Percentiles rank a stretch among this genome's conserved stretches.
Evolutionary conservation across 2,888 invertebrate species (phyloP).

Genomic region (Auanema sp.): DNA sequence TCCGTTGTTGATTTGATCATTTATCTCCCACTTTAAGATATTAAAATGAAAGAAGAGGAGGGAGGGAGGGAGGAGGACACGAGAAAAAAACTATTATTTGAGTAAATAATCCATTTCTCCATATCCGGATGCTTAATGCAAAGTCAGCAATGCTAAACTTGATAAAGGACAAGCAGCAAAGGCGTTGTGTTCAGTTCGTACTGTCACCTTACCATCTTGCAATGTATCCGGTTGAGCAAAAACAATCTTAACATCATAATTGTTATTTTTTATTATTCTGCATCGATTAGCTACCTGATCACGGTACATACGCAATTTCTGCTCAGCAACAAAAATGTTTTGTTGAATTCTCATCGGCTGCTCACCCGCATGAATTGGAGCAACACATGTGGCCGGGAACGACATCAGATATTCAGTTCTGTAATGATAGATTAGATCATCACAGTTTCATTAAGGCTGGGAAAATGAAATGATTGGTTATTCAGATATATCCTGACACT

Average conservation of each 20-base stretch:
- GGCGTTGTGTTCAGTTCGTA: constrained; percentile 58
- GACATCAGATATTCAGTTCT: constrained; percentile 41
- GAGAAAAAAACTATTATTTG: no score
- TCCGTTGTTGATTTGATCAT: no score
- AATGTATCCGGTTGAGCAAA: constrained; percentile 62
- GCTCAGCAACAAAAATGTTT: constrained; percentile 55
- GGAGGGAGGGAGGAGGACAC: no score
- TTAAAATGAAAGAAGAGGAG: no score
- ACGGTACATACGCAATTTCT: constrained; percentile 58
- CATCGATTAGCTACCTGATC: constrained; percentile 50
- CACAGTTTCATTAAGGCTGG: no score
- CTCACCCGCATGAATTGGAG: constrained; percentile 51
- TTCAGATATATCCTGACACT: no score
- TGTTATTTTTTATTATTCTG: no score
- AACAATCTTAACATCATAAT: constrained; percentile 48
- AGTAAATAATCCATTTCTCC: no score
- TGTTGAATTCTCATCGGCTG: constrained; percentile 60
- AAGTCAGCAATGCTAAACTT: constrained; percentile 42
- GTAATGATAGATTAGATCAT: constrained; percentile 11
- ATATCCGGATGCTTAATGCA: no score
- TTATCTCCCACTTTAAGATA: no score
- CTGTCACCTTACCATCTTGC: constrained; percentile 50
- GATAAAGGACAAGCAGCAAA: constrained; percentile 52
- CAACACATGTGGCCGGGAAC: constrained; percentile 54
- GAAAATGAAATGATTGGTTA: no score